Percentiles rank a stretch among this genome's conserved stretches.
These are phyloP conservation scores for Brachyalestes nurse DNA, from an alignment of 2,797 vertebrate species.

Conservation along the genomic window DNA sequence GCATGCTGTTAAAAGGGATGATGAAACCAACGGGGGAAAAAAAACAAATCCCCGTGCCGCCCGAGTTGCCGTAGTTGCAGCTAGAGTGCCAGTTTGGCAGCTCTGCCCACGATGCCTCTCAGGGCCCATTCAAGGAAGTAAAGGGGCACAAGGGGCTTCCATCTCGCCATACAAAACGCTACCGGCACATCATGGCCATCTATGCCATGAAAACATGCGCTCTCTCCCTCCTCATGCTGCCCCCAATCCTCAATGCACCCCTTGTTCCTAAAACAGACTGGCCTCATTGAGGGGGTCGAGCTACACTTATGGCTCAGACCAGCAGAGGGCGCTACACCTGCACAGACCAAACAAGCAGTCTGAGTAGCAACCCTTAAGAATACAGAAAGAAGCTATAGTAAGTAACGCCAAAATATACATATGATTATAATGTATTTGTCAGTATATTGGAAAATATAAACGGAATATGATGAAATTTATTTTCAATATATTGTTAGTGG, in stretches of 20 bases:
- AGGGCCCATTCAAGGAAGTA: constrained; percentile 66
- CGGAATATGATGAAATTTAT: neutral
- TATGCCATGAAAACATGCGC: constrained; percentile 66
- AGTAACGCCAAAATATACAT: too few relatives aligned
- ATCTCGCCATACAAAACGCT: constrained; percentile 38
- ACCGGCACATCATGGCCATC: constrained; percentile 43
- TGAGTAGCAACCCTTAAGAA: constrained; percentile 2
- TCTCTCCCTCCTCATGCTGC: constrained; percentile 56
- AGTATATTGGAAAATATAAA: neutral
- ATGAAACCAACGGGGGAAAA: constrained; percentile 48
- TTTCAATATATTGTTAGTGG: neutral
- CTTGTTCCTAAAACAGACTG: constrained; percentile 68
- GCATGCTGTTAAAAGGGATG: neutral
- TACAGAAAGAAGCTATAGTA: constrained; percentile 20
- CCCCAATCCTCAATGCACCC: constrained; percentile 67
- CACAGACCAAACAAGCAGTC: constrained; percentile 25
- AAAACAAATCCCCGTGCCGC: constrained; percentile 17
- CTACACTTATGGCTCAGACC: constrained; percentile 46
- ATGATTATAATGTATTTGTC: too few relatives aligned
- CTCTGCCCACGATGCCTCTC: constrained; percentile 60
- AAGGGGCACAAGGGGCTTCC: constrained; percentile 61
- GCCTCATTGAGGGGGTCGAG: constrained; percentile 27
- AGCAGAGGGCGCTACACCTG: constrained; percentile 67
- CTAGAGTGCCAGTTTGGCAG: constrained; percentile 72
- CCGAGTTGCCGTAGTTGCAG: constrained; percentile 55